Evolutionary conservation across 2,888 invertebrate genomes (phyloP), one percentile per base, ranked within the genome.

Genomic region (Agriopis marginaria): DNA sequence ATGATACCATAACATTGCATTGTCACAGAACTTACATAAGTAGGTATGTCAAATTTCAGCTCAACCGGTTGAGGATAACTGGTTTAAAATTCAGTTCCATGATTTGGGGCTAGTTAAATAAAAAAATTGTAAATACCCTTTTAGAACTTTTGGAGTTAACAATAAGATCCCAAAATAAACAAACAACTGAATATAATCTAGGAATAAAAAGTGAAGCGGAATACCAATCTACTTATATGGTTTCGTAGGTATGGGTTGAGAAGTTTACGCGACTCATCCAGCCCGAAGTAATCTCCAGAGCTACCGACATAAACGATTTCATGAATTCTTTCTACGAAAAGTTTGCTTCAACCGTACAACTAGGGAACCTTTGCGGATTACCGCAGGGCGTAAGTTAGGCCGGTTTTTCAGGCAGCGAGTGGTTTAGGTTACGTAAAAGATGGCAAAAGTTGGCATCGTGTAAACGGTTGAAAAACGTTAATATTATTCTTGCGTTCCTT

Each of bases 261-360:
- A 62, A 62, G 23, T 62, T 62, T 53, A 62, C 62, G 44, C 53
- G 62, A 51, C 53, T 62, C 51, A 54, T 62, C 62, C 53, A 44
- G 17, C 62, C 53, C 45, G 32, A 53, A 53, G 53, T 62, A 62
- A 62, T 62, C 53, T 62, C 53, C 44, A 53, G 42, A 53, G 62
- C 62, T 45, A 62, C 62, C 53, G 53, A 62, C 62, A 51, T 62
- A 53, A 62, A 62, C 62, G 62, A 53, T 62, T 62, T 62, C 62
- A 62, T 62, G 62, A 62, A 62, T 62, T 62, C 62, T 62, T 62
- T 62, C 53, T 53, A 45, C 62, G 53, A 54, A 62, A 62, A 62
- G 62, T 62, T 62, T 62, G 62, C 62, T 45, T 45, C 53, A 44
- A 45, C 53, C 44, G n/a, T 53, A 62, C 53, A 44, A 62, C 62